Conservation (phyloP, 2,797 vertebrate genomes). For the Sarcophilus harrisii region DNA sequence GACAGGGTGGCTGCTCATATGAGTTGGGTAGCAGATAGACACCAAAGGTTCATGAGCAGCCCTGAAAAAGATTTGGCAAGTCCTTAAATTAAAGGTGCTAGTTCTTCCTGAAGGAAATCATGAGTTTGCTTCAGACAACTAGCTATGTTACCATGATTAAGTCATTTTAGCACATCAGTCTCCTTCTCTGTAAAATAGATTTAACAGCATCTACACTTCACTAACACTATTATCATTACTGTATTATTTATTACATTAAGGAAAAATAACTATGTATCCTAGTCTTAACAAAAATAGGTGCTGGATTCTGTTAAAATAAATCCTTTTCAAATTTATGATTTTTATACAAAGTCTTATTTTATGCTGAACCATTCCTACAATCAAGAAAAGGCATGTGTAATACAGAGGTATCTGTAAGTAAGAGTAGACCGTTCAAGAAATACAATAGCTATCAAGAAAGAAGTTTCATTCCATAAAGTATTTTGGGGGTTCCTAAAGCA, state of each 20-base stretch:
- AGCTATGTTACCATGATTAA: background rate
- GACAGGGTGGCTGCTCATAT: too few species aligned
- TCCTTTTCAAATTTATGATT: background rate
- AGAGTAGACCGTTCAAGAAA: background rate
- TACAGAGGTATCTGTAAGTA: background rate
- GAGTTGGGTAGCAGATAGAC: too few species aligned
- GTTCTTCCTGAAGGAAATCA: too few species aligned
- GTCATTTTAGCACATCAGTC: background rate
- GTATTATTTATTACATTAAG: background rate
- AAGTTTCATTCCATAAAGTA: background rate
- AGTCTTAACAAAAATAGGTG: background rate
- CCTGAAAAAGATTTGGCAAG: too few species aligned
- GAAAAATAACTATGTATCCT: background rate
- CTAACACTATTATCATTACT: background rate
- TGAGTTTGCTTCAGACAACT: too few species aligned
- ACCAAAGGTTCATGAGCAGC: too few species aligned
- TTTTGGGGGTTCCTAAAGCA: background rate
- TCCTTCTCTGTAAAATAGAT: conserved; percentile 22
- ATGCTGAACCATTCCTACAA: background rate
- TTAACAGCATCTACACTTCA: background rate
- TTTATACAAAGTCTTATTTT: background rate
- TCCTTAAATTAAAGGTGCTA: too few species aligned
- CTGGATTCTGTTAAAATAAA: background rate
- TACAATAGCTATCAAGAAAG: background rate
- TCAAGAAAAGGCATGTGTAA: background rate